Percentiles rank a stretch among this genome's conserved stretches.
Evolutionary conservation across 2,113 vertebrate species (phyloP).

Genomic region (Sinocyclocheilus anshuiensis): DNA sequence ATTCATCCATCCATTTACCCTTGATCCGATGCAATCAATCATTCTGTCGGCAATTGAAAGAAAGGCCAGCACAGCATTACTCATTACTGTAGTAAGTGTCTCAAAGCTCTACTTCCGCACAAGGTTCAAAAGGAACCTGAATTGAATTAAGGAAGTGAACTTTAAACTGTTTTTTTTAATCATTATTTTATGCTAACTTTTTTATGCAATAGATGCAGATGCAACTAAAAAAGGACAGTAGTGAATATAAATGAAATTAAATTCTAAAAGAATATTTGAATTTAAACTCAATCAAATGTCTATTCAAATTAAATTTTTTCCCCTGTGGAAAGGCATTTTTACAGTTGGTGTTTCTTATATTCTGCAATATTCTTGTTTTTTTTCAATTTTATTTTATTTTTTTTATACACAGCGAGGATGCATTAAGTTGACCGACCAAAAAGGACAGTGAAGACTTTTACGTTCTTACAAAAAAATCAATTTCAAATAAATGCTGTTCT

Average conservation of each 20-base stretch:
- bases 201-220: not conserved
- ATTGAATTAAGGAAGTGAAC: not conserved
- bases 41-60: constrained; percentile 64
- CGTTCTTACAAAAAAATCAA: not conserved
- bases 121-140: constrained; percentile 1
- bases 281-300: no score
- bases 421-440: not conserved
- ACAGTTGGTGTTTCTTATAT: no score
- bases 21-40: constrained; percentile 66
- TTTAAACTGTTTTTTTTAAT: not conserved
- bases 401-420: not conserved
- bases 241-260: not conserved
- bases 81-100: constrained; percentile 49
- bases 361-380: no score
- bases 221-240: not conserved
- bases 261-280: not conserved
- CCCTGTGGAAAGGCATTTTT: no score
- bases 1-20: constrained; percentile 62
- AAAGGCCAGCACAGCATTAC: constrained; percentile 55
- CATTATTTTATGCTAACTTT: not conserved
- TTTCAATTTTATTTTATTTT: no score
- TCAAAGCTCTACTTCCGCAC: constrained; percentile 16
- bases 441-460: not conserved
- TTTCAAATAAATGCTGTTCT: not conserved
- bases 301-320: no score